phyloP scores from a whole-genome alignment of 1,140 invertebrate species.

The Plectrocnemia conspersa region DNA sequence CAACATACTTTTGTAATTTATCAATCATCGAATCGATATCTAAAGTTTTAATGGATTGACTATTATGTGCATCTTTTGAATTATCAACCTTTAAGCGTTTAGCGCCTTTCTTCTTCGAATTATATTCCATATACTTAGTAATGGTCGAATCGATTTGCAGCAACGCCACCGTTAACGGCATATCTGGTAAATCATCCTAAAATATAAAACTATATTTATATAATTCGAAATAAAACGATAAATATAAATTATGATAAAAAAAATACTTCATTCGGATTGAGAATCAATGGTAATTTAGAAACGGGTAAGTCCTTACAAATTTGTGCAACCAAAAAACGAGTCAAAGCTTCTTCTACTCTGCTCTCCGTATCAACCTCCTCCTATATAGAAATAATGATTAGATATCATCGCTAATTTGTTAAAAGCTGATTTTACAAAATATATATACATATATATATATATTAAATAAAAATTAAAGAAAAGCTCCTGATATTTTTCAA shows the following conservation, averaged over 20 bases:
- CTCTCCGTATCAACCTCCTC: conserved; percentile 43
- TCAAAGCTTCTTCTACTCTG: conserved; percentile 47
- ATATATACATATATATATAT: too few relatives aligned
- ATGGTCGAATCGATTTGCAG: conserved; percentile 47
- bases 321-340: conserved; percentile 47
- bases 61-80: not conserved
- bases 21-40: conserved; percentile 36
- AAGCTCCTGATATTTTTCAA: too few relatives aligned
- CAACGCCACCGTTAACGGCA: conserved; percentile 46
- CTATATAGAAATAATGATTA: too few relatives aligned
- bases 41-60: conserved; percentile 39
- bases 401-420: too few relatives aligned
- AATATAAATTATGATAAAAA: conserved; percentile 2
- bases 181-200: conserved; percentile 47
- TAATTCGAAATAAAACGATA: conserved; percentile 4
- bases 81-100: conserved; percentile 42
- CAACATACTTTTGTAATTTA: conserved; percentile 38
- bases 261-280: conserved; percentile 50
- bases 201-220: conserved; percentile 27
- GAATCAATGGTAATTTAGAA: conserved; percentile 41
- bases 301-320: conserved; percentile 48
- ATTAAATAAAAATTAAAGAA: too few relatives aligned
- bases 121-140: conserved; percentile 42
- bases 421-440: too few relatives aligned
- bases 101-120: conserved; percentile 41